Evolutionary conservation across 2,797 vertebrate species (phyloP).

Genomic region (Graptemys geographica): DNA sequence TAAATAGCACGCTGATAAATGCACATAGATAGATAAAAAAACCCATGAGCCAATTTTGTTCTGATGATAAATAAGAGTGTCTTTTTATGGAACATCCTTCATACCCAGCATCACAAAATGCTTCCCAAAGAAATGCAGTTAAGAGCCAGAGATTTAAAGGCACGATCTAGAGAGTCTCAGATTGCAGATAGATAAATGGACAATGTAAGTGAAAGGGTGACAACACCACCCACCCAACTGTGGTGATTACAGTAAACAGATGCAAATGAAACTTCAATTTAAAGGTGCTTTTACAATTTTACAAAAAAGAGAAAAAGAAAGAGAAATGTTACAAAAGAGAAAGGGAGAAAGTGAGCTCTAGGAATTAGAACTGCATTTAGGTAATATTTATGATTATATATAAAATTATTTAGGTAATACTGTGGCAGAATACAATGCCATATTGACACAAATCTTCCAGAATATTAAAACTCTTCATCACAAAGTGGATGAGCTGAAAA

Average conservation of each 20-base stretch:
- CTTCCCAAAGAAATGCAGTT: neutral
- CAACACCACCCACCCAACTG: neutral
- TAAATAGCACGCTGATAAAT: rapidly evolving
- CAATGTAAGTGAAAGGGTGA: neutral
- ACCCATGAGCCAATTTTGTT: rapidly evolving
- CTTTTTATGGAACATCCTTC: neutral
- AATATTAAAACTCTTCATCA: neutral
- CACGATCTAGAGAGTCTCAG: neutral
- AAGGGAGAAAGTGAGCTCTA: neutral
- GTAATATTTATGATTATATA: neutral
- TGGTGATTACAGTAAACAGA: constrained; percentile 7
- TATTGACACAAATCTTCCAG: neutral
- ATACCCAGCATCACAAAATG: neutral
- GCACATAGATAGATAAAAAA: neutral
- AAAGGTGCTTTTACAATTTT: neutral
- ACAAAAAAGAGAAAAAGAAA: neutral
- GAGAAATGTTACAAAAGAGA: neutral
- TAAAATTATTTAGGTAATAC: neutral
- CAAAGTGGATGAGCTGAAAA: rapidly evolving
- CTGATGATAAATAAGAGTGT: neutral
- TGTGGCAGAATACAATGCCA: rapidly evolving
- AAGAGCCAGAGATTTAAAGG: constrained; percentile 17
- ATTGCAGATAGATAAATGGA: neutral
- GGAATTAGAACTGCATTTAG: neutral
- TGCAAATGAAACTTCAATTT: constrained; percentile 16